These are phyloP conservation scores for Halcyon chelicuti DNA, from an alignment of 2,797 vertebrate genomes.

Conservation along the genomic window DNA sequence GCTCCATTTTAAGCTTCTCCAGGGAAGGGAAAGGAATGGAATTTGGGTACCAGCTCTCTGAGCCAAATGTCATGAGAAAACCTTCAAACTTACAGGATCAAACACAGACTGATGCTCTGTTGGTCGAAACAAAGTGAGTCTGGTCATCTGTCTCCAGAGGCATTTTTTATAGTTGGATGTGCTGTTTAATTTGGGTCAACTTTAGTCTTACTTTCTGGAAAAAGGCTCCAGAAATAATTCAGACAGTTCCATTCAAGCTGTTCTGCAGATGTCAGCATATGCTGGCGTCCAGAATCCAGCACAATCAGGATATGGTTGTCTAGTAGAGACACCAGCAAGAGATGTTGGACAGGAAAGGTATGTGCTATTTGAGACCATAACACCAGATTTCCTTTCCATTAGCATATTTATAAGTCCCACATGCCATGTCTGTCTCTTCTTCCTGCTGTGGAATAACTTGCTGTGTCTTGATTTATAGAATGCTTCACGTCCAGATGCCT, in stretches of 20 bases:
- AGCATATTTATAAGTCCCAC: not conserved
- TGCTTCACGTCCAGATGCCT: not conserved
- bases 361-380: not conserved
- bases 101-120: not conserved
- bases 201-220: constrained; percentile 33
- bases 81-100: not conserved
- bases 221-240: constrained; percentile 38
- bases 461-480: not conserved
- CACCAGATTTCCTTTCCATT: constrained; percentile 44
- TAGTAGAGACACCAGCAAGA: constrained; percentile 4
- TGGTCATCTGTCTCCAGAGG: constrained; percentile 19
- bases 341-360: constrained; percentile 23
- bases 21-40: not conserved
- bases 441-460: not conserved
- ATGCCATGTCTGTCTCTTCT: not conserved
- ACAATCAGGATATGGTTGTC: not conserved
- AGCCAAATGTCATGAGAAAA: not conserved
- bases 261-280: constrained; percentile 45
- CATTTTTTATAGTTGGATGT: constrained; percentile 14
- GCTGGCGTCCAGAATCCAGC: constrained; percentile 18
- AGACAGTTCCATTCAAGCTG: constrained; percentile 11
- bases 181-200: not conserved
- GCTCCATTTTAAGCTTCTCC: not conserved
- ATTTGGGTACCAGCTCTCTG: not conserved
- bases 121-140: not conserved